Evolutionary conservation across 2,797 vertebrate genomes (phyloP).

Genomic region (Cuniculus paca): DNA sequence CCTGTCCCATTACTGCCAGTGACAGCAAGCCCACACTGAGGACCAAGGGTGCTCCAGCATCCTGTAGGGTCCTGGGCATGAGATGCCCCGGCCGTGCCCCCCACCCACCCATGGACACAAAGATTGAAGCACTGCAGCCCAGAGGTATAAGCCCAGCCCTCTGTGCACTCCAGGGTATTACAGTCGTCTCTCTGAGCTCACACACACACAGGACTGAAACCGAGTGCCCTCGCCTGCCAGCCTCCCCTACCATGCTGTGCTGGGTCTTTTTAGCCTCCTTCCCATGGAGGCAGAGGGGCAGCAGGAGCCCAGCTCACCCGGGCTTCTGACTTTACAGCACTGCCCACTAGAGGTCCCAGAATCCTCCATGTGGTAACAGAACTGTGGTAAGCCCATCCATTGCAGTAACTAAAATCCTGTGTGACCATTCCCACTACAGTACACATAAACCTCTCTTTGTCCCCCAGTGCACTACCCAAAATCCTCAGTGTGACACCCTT

Average conservation of each 20-base stretch:
- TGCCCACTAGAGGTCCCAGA: not conserved
- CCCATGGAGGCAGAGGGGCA: not conserved
- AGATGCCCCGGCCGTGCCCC: no score
- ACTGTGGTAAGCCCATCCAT: not conserved
- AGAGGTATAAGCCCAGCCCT: not conserved
- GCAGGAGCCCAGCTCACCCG: not conserved
- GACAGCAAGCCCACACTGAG: no score
- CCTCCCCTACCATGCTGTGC: no score
- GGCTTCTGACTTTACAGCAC: not conserved
- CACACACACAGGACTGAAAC: not conserved
- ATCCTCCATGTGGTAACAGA: not conserved
- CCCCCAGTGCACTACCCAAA: not conserved
- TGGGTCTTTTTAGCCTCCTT: not conserved
- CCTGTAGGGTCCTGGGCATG: no score
- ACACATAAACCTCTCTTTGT: not conserved
- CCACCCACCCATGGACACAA: no score
- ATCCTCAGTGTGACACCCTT: not conserved
- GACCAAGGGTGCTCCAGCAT: no score
- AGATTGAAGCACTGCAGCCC: no score
- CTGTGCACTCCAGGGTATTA: not conserved
- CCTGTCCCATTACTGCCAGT: no score
- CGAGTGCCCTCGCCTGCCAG: no score
- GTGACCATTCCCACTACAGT: not conserved
- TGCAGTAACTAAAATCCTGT: not conserved
- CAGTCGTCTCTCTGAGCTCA: not conserved